Evolutionary conservation across 1,140 invertebrate genomes (phyloP).

Genomic region (Micrasema minimum): DNA sequence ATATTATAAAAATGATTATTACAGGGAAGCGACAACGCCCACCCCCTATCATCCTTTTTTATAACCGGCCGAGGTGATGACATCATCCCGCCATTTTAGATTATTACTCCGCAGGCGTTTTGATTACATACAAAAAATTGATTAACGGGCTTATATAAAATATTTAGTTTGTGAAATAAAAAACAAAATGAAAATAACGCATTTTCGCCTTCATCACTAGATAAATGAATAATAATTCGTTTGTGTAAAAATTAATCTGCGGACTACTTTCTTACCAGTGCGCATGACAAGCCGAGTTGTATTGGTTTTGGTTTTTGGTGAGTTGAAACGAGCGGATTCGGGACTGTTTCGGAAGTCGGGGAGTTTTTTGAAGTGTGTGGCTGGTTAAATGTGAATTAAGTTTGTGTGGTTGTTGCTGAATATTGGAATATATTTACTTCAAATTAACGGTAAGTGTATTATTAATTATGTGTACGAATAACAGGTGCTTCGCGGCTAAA

Average conservation of each 20-base stretch:
- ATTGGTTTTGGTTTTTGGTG: constrained; percentile 43
- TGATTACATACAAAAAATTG: constrained; percentile 9
- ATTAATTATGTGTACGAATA: background rate
- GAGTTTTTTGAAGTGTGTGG: constrained; percentile 44
- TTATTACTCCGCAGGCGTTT: constrained; percentile 30
- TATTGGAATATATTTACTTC: constrained; percentile 44
- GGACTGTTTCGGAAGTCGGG: constrained; percentile 39
- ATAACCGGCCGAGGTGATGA: constrained; percentile 49
- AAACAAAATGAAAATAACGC: background rate
- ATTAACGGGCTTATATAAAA: background rate
- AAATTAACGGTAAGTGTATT: constrained; percentile 37
- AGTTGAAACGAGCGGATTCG: constrained; percentile 31
- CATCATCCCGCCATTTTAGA: constrained; percentile 49
- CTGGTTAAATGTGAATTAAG: constrained; percentile 45
- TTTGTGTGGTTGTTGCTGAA: constrained; percentile 38
- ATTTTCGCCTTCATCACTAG: background rate
- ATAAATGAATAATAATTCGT: background rate
- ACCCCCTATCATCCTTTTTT: constrained; percentile 45
- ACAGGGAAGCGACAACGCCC: constrained; percentile 46
- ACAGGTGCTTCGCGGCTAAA: constrained; percentile 15
- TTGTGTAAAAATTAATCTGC: constrained; percentile 10
- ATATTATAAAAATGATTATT: no score
- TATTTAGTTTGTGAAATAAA: no score
- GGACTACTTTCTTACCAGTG: constrained; percentile 38
- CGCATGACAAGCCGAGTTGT: constrained; percentile 40